Evolutionary conservation across 2,888 invertebrate genomes (phyloP).

Genomic region (Choristoneura rosaceana): DNA sequence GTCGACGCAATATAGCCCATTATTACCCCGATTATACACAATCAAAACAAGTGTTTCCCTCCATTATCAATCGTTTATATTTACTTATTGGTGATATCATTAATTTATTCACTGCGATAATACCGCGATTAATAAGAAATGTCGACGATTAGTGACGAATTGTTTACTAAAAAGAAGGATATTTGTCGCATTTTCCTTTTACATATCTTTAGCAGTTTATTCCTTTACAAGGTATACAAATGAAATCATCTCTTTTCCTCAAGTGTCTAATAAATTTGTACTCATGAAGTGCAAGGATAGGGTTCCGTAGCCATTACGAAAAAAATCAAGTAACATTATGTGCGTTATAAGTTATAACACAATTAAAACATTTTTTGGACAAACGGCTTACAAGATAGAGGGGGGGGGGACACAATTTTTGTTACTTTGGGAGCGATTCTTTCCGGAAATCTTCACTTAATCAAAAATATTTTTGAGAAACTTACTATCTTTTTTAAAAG

Average conservation of each 20-base stretch:
- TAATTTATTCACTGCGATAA: constrained; percentile 13
- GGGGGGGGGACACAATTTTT: too few relatives aligned
- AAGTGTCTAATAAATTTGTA: not conserved
- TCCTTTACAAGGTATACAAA: not conserved
- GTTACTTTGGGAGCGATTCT: too few relatives aligned
- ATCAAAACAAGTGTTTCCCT: constrained; percentile 17
- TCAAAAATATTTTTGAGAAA: too few relatives aligned
- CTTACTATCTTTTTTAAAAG: too few relatives aligned
- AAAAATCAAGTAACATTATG: too few relatives aligned
- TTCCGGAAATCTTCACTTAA: too few relatives aligned
- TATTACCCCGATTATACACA: not conserved
- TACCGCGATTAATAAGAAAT: constrained; percentile 8
- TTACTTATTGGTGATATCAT: constrained; percentile 21
- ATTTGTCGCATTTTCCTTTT: constrained; percentile 1
- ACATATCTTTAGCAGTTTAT: not conserved
- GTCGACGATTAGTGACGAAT: not conserved
- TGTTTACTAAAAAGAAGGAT: constrained; percentile 14
- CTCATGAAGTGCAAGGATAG: not conserved
- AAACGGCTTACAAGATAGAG: too few relatives aligned
- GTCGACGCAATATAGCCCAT: not conserved
- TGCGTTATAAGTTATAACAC: too few relatives aligned
- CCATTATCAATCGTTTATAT: constrained; percentile 13
- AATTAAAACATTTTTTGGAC: too few relatives aligned
- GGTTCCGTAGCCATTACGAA: too few relatives aligned
- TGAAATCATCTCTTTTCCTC: too few relatives aligned